Percentiles rank a stretch among this genome's conserved stretches.
Evolutionary conservation across 2,888 invertebrate species (phyloP).

Genomic region (Sturmia bella): DNA sequence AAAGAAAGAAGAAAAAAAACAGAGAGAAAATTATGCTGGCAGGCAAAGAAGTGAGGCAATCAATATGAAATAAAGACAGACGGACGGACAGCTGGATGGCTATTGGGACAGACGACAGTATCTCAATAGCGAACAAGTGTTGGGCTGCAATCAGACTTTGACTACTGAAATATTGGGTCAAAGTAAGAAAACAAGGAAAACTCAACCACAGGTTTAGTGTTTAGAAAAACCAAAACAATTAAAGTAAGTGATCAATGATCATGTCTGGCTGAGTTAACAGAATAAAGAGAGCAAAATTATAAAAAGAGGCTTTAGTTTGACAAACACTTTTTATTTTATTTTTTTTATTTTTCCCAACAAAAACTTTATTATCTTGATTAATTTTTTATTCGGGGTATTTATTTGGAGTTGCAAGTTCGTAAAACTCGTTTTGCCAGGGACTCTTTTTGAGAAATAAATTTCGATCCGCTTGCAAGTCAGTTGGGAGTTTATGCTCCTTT

Average conservation of each 20-base stretch:
- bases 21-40: conserved; percentile 33
- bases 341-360: conserved; percentile 35
- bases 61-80: conserved; percentile 31
- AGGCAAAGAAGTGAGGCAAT: conserved; percentile 24
- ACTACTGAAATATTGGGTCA: conserved; percentile 38
- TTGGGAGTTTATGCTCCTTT: no score
- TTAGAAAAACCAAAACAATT: conserved; percentile 39
- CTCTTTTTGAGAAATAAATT: not conserved
- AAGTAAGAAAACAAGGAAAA: not conserved
- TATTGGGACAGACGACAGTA: conserved; percentile 24
- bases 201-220: not conserved
- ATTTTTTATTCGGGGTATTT: conserved; percentile 30
- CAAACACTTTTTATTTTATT: conserved; percentile 22
- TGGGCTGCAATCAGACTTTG: conserved; percentile 51
- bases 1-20: conserved; percentile 26
- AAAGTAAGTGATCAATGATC: conserved; percentile 70
- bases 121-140: conserved; percentile 62
- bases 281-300: conserved; percentile 43
- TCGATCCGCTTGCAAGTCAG: no score
- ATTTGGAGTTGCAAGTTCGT: conserved; percentile 13
- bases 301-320: conserved; percentile 24
- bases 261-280: conserved; percentile 66
- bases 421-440: conserved; percentile 55
- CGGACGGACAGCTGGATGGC: conserved; percentile 1
- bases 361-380: conserved; percentile 68